These are phyloP conservation scores for Periphyllus acericola DNA, from an alignment of 2,888 invertebrate species.

Conservation along the genomic window DNA sequence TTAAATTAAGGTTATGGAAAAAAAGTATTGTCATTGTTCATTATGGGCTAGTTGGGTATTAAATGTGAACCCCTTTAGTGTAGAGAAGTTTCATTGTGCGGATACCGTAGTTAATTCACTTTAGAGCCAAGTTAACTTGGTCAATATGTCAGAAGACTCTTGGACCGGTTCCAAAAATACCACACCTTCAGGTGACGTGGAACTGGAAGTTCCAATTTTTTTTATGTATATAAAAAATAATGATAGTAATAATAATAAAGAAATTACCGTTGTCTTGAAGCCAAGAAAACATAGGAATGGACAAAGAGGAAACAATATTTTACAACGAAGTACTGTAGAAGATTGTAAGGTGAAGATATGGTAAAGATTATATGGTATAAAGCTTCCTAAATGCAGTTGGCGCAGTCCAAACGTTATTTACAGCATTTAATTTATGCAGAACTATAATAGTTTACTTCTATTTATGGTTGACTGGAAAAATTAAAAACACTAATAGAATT, in stretches of 20 bases:
- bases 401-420: slow-evolving; percentile 48
- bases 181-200: slow-evolving; percentile 5
- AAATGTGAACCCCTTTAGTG: slow-evolving; percentile 36
- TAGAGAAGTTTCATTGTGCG: slow-evolving; percentile 8
- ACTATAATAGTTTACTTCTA: slow-evolving; percentile 37
- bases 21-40: slow-evolving; percentile 17
- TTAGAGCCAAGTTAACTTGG: slow-evolving; percentile 57
- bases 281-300: slow-evolving; percentile 48
- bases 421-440: slow-evolving; percentile 53
- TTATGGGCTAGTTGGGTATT: slow-evolving; percentile 17
- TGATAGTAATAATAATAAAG: slow-evolving; percentile 48
- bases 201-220: slow-evolving; percentile 41
- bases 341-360: neutral
- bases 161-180: slow-evolving; percentile 57
- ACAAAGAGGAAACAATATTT: slow-evolving; percentile 51
- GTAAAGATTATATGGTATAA: slow-evolving; percentile 48
- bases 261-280: slow-evolving; percentile 24
- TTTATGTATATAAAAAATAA: slow-evolving; percentile 22
- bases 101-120: slow-evolving; percentile 47
- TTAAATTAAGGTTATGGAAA: slow-evolving; percentile 13
- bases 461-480: slow-evolving; percentile 8
- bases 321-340: slow-evolving; percentile 26
- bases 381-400: slow-evolving; percentile 55
- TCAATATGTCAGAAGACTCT: slow-evolving; percentile 50
- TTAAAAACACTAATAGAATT: neutral